A percentile compares a stretch with the other conserved stretches of the same genome.
Evolutionary conservation across 2,888 invertebrate species (phyloP).

Genomic region (Acanthococcus lagerstroemiae): DNA sequence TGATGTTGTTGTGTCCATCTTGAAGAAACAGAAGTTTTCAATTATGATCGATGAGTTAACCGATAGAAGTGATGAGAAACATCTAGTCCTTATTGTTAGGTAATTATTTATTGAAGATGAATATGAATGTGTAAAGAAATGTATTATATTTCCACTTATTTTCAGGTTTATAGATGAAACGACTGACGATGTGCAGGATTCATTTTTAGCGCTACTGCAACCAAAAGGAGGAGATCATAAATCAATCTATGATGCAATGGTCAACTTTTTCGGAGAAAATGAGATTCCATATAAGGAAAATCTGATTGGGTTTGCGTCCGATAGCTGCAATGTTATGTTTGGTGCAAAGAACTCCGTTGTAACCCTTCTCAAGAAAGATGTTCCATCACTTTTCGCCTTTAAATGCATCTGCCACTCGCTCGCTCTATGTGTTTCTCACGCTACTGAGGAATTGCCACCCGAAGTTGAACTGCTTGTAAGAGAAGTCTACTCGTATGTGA

Average conservation of each 20-base stretch:
- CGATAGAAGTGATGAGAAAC: slow-evolving; percentile 37
- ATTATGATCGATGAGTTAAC: slow-evolving; percentile 38
- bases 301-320: slow-evolving; percentile 34
- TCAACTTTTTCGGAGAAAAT: slow-evolving; percentile 34
- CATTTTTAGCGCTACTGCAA: slow-evolving; percentile 36
- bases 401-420: slow-evolving; percentile 34
- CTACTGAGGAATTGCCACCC: slow-evolving; percentile 29
- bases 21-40: slow-evolving; percentile 34
- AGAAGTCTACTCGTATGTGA: slow-evolving; percentile 39
- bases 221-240: slow-evolving; percentile 35
- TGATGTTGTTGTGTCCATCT: slow-evolving; percentile 32
- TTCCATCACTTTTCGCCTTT: slow-evolving; percentile 34
- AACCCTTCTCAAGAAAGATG: slow-evolving; percentile 31
- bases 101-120: no score
- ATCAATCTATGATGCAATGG: slow-evolving; percentile 35
- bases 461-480: slow-evolving; percentile 31
- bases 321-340: slow-evolving; percentile 36
- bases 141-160: no score
- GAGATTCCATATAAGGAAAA: slow-evolving; percentile 37
- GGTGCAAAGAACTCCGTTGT: slow-evolving; percentile 33
- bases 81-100: slow-evolving; percentile 37
- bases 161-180: slow-evolving; percentile 15
- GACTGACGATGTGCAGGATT: slow-evolving; percentile 30
- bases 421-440: slow-evolving; percentile 30
- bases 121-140: no score